Conservation (phyloP, 2,888 invertebrate species). For the Sinopyrophorus schimmeli region DNA sequence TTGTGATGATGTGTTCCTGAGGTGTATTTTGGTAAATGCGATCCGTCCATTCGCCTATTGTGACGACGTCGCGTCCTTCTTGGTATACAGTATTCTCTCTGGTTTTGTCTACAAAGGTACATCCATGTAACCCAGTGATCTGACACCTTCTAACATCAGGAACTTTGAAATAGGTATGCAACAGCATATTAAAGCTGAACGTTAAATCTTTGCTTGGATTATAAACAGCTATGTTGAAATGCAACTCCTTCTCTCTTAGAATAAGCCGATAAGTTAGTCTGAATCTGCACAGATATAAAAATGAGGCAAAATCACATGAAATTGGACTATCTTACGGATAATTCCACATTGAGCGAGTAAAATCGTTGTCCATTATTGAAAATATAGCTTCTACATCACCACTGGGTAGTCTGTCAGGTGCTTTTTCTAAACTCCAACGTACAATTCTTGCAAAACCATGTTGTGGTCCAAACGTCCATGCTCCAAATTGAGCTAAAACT, state of each 20-base stretch:
- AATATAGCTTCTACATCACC: conserved; percentile 93
- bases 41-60: conserved; percentile 91
- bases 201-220: conserved; percentile 92
- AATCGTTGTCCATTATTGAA: conserved; percentile 90
- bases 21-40: conserved; percentile 92
- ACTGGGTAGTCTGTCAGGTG: conserved; percentile 84
- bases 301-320: not conserved
- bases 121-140: conserved; percentile 89
- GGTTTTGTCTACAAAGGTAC: conserved; percentile 75
- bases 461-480: conserved; percentile 93
- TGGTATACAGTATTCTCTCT: conserved; percentile 84
- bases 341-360: conserved; percentile 93
- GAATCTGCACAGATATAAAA: conserved; percentile 69
- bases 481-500: conserved; percentile 86
- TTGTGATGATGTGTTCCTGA: conserved; percentile 89
- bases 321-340: conserved; percentile 69
- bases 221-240: conserved; percentile 91
- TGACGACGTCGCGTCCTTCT: conserved; percentile 88
- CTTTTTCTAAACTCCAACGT: conserved; percentile 88
- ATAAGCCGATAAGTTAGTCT: conserved; percentile 91
- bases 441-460: conserved; percentile 95
- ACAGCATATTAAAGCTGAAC: conserved; percentile 87
- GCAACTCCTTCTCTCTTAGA: conserved; percentile 86
- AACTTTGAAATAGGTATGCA: conserved; percentile 96
- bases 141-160: conserved; percentile 90